These are phyloP conservation scores for Trogon melanurus DNA, from an alignment of 2,113 vertebrate genomes.

Conservation along the genomic window DNA sequence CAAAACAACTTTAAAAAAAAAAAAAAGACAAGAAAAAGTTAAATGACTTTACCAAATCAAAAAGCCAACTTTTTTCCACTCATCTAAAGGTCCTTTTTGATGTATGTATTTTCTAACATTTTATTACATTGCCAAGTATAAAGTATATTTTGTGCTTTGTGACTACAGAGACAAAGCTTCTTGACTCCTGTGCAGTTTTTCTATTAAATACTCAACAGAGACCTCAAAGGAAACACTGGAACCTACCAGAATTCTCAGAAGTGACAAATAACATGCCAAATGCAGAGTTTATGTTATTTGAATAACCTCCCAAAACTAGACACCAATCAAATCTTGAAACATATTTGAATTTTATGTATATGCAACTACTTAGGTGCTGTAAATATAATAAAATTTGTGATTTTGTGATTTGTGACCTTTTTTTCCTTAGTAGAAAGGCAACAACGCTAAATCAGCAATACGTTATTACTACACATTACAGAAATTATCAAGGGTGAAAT, in stretches of 20 bases:
- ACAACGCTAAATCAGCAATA: constrained; percentile 34
- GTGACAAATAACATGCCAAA: neutral
- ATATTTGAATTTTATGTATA: neutral
- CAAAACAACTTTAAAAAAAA: neutral
- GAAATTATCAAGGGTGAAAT: constrained; percentile 61
- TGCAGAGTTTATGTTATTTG: neutral
- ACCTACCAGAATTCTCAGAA: constrained; percentile 11
- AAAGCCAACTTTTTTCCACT: neutral
- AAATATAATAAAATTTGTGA: neutral
- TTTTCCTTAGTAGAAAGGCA: neutral
- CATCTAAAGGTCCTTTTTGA: neutral
- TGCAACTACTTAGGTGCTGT: neutral
- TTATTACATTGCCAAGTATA: neutral
- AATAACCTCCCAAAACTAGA: neutral
- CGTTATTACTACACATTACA: constrained; percentile 24
- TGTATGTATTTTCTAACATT: neutral
- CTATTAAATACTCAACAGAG: neutral
- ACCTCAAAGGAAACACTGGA: constrained; percentile 1
- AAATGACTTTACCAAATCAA: neutral
- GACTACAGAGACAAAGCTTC: neutral
- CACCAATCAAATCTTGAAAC: neutral
- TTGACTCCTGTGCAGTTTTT: neutral
- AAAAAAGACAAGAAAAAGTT: neutral
- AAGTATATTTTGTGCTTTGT: neutral
- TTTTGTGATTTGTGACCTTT: constrained; percentile 12